A percentile compares a stretch with the other conserved stretches of the same genome.
Conservation (phyloP, 2,888 invertebrate genomes). For the Hyles lineata region DNA sequence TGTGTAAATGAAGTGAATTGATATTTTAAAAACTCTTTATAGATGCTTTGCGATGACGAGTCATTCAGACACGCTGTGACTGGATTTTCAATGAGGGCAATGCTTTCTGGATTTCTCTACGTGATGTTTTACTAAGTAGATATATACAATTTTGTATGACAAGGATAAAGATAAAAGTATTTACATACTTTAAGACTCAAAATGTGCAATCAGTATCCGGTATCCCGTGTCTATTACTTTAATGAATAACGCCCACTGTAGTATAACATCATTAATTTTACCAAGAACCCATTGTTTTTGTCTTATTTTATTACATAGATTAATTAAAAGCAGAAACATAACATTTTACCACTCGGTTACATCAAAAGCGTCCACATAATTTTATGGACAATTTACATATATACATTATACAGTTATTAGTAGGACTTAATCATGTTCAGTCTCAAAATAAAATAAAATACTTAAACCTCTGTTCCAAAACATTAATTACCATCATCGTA, state of each 20-base stretch:
- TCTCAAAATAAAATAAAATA: background rate
- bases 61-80: conserved; percentile 10
- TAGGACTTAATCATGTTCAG: background rate
- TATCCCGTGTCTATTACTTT: too few relatives aligned
- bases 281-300: too few relatives aligned
- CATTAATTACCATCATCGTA: background rate
- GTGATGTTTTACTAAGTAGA: background rate
- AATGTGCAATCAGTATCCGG: too few relatives aligned
- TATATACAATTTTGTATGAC: background rate
- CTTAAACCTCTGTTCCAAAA: background rate
- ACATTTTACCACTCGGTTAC: too few relatives aligned
- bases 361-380: conserved; percentile 3
- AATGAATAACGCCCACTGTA: too few relatives aligned
- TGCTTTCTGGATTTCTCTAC: background rate
- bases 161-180: too few relatives aligned
- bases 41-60: conserved; percentile 52
- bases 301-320: too few relatives aligned
- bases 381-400: background rate
- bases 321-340: too few relatives aligned
- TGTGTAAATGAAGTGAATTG: conserved; percentile 76
- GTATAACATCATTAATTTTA: too few relatives aligned
- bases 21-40: conserved; percentile 68
- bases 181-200: too few relatives aligned
- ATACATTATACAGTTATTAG: background rate
- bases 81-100: background rate